Base-by-base conservation (phyloP, 2,888 invertebrate genomes). In the Vesta saturnalis region DNA sequence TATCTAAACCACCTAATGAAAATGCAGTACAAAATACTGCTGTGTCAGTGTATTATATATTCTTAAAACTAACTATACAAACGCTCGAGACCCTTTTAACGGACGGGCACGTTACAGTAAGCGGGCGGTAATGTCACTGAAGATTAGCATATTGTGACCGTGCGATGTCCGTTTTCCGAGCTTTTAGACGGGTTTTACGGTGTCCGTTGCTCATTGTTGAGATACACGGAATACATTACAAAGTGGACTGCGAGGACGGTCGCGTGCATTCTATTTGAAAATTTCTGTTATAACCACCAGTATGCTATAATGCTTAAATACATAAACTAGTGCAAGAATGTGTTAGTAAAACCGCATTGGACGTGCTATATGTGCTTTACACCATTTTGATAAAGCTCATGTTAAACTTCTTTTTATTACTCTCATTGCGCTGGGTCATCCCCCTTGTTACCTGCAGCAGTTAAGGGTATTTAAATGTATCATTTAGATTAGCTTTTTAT, bases 101-200 rank as follows among this genome's bases (percentile, higher is more conserved):
- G 65, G 57, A 65, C 62, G 65, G 65, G 55, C 65, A 65, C 59
- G 69, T 69, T 69, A 65, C 65, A 66, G 57, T 69, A 62, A 69
- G 69, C 69, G 69, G 69, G 65, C 65, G 65, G 69, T 69, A 65
- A 69, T 69, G 65, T 69, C 62, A 56, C 59, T 59, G 70, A 63
- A 67, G 70, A 70, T 70, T 70, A 70, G 70, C 70, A 70, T 70
- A 70, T 66, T 70, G 70, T 70, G 70, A 66, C 62, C 66, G 70
- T 66, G 70, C 70, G 60, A 70, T 67, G 63, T 64, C 70, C 63
- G 66, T 70, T 67, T 68, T 65, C 68, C 65, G 60, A 67, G 71
- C 68, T 65, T 68, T 64, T 68, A 64, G 68, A 68, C 61, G 69
- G 71, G 59, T 69, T 71, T 71, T 71, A 71, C 63, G 47, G 71